phyloP scores from a whole-genome alignment of 2,797 vertebrate species.

The Pagetopsis macropterus region DNA sequence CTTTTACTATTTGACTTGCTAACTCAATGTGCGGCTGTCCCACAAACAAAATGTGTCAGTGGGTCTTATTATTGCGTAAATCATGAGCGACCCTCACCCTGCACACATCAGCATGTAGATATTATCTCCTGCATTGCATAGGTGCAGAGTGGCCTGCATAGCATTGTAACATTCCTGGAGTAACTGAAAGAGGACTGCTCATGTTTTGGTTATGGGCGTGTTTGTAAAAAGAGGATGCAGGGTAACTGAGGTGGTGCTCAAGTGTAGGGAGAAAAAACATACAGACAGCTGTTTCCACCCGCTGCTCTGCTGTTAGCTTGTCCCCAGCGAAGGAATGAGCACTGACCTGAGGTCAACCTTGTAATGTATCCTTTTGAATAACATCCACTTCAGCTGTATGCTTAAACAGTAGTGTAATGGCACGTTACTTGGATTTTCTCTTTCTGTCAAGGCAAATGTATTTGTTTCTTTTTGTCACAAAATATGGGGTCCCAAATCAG shows the following conservation, averaged over 20 bases:
- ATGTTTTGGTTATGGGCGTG: slow-evolving; percentile 63
- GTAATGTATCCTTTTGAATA: slow-evolving; percentile 80
- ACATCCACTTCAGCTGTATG: slow-evolving; percentile 72
- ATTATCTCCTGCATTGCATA: slow-evolving; percentile 43
- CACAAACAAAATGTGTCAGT: not conserved
- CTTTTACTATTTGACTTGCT: not conserved
- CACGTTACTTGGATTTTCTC: slow-evolving; percentile 67
- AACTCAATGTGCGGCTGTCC: not conserved
- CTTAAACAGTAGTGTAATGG: slow-evolving; percentile 74
- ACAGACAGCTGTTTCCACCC: slow-evolving; percentile 61
- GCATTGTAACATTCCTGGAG: slow-evolving; percentile 68
- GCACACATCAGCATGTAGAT: slow-evolving; percentile 24
- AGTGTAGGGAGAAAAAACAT: slow-evolving; percentile 47
- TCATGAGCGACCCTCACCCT: slow-evolving; percentile 23
- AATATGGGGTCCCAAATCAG: slow-evolving; percentile 55
- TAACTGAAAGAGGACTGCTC: slow-evolving; percentile 63
- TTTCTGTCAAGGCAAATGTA: slow-evolving; percentile 65
- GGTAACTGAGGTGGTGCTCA: slow-evolving; percentile 57
- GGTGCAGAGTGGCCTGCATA: slow-evolving; percentile 42
- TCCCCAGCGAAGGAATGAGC: slow-evolving; percentile 58
- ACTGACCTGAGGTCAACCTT: slow-evolving; percentile 73
- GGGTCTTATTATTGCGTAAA: slow-evolving; percentile 18
- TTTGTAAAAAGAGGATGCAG: slow-evolving; percentile 60
- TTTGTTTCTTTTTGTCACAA: slow-evolving; percentile 64
- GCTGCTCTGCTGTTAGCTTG: slow-evolving; percentile 43